These are phyloP conservation scores for Choreutis nemorana DNA, from an alignment of 2,888 invertebrate genomes.

Conservation along the genomic window DNA sequence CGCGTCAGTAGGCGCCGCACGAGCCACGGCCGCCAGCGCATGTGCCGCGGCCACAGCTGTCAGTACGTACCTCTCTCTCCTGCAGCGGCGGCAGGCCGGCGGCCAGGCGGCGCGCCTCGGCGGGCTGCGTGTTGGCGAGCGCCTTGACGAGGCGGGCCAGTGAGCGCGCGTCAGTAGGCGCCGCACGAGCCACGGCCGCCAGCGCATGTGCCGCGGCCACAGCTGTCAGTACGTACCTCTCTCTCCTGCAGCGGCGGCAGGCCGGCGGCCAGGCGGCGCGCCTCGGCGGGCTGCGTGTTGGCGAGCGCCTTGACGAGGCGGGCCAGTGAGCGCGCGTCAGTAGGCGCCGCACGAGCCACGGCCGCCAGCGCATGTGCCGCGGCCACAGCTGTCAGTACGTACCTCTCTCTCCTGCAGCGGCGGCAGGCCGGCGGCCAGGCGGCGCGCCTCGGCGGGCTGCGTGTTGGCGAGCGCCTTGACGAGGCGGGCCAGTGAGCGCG, in stretches of 20 bases:
- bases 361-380: no score
- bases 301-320: no score
- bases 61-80: slow-evolving; percentile 28
- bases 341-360: no score
- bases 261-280: no score
- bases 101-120: slow-evolving; percentile 74
- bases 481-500: slow-evolving; percentile 84
- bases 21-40: slow-evolving; percentile 64
- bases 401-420: slow-evolving; percentile 38
- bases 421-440: slow-evolving; percentile 50
- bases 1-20: slow-evolving; percentile 78
- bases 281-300: no score
- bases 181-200: slow-evolving; percentile 68
- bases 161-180: slow-evolving; percentile 80
- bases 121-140: slow-evolving; percentile 82
- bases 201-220: no score
- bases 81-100: slow-evolving; percentile 34
- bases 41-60: no score
- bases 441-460: slow-evolving; percentile 80
- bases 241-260: no score
- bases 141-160: slow-evolving; percentile 92
- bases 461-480: slow-evolving; percentile 88
- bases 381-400: no score
- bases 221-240: no score
- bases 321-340: no score